These are phyloP conservation scores for Hassar affinis DNA, from an alignment of 2,113 vertebrate species.

Conservation along the genomic window DNA sequence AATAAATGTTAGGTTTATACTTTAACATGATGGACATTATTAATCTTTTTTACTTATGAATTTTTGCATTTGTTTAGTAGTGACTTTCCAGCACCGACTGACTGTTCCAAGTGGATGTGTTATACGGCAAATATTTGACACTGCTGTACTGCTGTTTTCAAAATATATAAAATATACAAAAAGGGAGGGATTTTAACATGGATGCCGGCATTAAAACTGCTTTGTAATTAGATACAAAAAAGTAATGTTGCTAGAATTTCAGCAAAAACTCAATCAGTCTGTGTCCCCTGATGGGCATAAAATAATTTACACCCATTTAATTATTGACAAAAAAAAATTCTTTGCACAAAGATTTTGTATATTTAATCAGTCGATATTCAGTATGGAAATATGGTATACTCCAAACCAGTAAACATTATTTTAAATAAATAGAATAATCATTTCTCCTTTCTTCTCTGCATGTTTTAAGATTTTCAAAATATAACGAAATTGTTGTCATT, in stretches of 20 bases:
- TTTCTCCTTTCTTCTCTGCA: neutral
- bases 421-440: conserved; percentile 39
- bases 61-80: neutral
- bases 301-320: neutral
- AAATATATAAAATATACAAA: neutral
- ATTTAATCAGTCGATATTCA: neutral
- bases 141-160: neutral
- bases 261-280: neutral
- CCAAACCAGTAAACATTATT: neutral
- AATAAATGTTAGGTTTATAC: conserved; percentile 32
- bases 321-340: neutral
- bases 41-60: neutral
- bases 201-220: conserved; percentile 26
- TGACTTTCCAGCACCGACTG: neutral
- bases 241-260: neutral
- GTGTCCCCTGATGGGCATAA: neutral
- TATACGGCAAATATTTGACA: conserved; percentile 13
- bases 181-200: conserved; percentile 18
- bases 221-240: neutral
- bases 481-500: neutral
- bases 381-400: conserved; percentile 8
- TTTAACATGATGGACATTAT: conserved; percentile 8
- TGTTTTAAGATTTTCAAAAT: conserved; percentile 22
- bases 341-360: conserved; percentile 8
- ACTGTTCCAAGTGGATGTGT: neutral